Percentiles rank a stretch among this genome's conserved stretches.
Conservation (phyloP, 2,113 vertebrate genomes). For the Oceanodroma tethys region DNA sequence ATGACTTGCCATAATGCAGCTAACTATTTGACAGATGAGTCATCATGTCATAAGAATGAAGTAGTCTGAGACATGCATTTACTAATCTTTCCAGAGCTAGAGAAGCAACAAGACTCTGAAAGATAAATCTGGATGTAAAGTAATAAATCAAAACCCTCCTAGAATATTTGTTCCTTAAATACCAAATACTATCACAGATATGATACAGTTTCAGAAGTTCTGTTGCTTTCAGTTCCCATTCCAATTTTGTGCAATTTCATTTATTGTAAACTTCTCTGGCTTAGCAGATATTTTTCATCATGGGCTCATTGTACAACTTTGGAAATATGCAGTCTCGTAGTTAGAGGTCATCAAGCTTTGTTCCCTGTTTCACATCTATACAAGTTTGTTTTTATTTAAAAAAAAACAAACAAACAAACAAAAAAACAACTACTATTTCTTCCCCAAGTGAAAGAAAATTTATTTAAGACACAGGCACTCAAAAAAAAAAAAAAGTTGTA, state of each 20-base stretch:
- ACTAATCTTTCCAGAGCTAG: background rate
- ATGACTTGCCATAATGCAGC: background rate
- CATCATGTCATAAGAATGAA: slow-evolving; percentile 2
- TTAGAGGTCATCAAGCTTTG: background rate
- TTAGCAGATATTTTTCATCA: background rate
- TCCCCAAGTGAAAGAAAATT: background rate
- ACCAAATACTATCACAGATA: background rate
- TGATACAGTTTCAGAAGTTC: background rate
- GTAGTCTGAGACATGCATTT: background rate
- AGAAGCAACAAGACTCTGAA: background rate
- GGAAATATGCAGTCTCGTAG: background rate
- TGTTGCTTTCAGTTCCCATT: background rate
- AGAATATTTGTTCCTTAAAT: background rate
- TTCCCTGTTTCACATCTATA: background rate
- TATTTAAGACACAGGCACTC: background rate
- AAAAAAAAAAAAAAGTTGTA: background rate
- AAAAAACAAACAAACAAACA: background rate
- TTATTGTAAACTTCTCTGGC: background rate
- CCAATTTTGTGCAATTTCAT: background rate
- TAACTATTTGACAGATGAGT: slow-evolving; percentile 34
- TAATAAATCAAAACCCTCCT: background rate
- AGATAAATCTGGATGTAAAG: background rate
- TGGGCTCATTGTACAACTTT: background rate
- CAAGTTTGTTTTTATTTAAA: background rate
- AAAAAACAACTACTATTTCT: background rate